Base-by-base conservation (phyloP, 2,113 vertebrate genomes). In the Epinephelus fuscoguttatus region DNA sequence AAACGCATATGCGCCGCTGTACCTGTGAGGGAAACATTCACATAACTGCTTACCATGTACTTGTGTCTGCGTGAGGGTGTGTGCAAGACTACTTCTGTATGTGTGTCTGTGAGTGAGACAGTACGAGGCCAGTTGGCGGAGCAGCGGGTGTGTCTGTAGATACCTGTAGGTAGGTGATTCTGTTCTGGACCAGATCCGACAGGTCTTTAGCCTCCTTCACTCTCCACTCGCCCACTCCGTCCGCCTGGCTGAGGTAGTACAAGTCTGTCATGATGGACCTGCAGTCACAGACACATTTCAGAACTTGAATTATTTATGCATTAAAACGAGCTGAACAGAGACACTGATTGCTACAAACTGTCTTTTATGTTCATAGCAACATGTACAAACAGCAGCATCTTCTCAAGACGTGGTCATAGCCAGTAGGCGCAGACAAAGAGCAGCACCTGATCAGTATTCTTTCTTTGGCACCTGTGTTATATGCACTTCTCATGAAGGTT, bases 151-250 rank as follows among this genome's bases (percentile, higher is more conserved):
- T 15, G 75, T 62, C 70, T 73, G 78, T 59, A 57, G 71, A 62
- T 96, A 99, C 98, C 98, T 99, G 98, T 82, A 99, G 94, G 82
- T 97, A 99, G n/a, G 96, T 97, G 96, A 99, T 99, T 95, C 98
- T 96, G 92, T 97, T 97, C 93, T 99, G 98, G 77, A 99, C 98
- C 92, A 99, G 94, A 23, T 96, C 96, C 82, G 98, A 98, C 86
- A 99, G 95, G 93, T 98, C 97, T 96, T 97, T 98, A 94, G 98
- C 97, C 89, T 99, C 98, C 94, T 96, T 99, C 89, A 96, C 92
- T 92, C 98, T 94, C 98, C 98, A 99, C 3, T 97, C 97, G 75
- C 97, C 98, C 62, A 97, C 97, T 92, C 98, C 98, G 84, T 99
- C 98, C 75, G 96, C 97, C 95, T 99, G 98, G 96, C 98, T 98